phyloP scores from a whole-genome alignment of 1,140 invertebrate genomes.

The Calephelis nemesis region DNA sequence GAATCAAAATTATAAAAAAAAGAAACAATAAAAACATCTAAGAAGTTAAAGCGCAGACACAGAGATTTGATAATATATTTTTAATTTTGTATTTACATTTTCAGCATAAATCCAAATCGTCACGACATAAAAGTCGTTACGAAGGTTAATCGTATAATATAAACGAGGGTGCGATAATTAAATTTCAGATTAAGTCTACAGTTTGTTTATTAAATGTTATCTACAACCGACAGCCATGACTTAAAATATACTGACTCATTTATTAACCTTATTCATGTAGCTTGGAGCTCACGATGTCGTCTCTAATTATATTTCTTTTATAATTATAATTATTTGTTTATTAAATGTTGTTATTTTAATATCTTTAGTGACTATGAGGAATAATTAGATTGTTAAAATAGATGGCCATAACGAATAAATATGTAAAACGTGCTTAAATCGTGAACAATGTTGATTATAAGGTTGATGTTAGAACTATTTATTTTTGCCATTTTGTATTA shows the following conservation, averaged over 20 bases:
- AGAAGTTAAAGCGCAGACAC: no score
- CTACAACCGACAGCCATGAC: slow-evolving; percentile 17
- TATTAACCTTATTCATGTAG: slow-evolving; percentile 12
- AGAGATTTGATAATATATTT: no score
- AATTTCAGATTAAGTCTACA: slow-evolving; percentile 23
- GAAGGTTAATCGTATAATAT: slow-evolving; percentile 14
- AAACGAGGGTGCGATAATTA: slow-evolving; percentile 15
- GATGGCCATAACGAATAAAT: no score
- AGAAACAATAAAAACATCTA: no score
- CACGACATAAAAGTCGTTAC: neutral
- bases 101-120: neutral
- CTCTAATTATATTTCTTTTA: neutral
- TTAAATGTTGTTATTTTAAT: no score
- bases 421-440: no score
- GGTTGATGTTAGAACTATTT: no score
- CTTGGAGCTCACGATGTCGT: neutral
- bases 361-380: no score
- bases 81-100: neutral
- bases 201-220: slow-evolving; percentile 24
- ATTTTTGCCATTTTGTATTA: no score
- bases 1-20: no score
- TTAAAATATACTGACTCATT: slow-evolving; percentile 19
- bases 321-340: neutral
- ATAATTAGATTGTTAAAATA: no score
- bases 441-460: no score